Percentiles rank a stretch among this genome's conserved stretches.
These are phyloP conservation scores for Clarias laeviceps DNA, from an alignment of 2,797 vertebrate genomes.

Conservation along the genomic window DNA sequence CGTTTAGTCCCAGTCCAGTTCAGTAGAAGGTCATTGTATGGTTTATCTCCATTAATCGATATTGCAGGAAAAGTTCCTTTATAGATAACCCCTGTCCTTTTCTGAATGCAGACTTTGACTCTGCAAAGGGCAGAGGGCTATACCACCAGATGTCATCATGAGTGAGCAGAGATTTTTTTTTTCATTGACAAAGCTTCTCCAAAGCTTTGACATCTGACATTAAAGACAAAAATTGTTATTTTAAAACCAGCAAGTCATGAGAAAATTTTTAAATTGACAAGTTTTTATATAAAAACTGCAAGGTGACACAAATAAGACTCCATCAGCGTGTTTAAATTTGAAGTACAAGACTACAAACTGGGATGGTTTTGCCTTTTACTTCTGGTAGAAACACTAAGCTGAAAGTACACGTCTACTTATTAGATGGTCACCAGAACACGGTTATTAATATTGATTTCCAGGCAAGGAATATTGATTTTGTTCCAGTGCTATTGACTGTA, in stretches of 20 bases:
- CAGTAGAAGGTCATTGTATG: neutral
- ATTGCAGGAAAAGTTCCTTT: constrained; percentile 14
- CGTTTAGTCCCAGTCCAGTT: neutral
- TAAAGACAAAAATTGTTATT: constrained; percentile 54
- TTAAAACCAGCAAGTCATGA: constrained; percentile 31
- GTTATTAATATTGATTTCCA: constrained; percentile 80
- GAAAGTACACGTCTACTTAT: constrained; percentile 67
- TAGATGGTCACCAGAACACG: constrained; percentile 63
- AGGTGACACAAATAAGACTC: constrained; percentile 52
- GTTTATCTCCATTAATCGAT: constrained; percentile 4
- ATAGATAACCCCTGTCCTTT: neutral
- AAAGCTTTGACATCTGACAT: constrained; percentile 23
- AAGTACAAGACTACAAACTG: constrained; percentile 46
- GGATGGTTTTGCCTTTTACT: constrained; percentile 47
- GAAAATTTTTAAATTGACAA: constrained; percentile 8
- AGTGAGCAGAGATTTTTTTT: constrained; percentile 17
- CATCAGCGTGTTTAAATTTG: constrained; percentile 48
- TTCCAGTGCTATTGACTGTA: constrained; percentile 69
- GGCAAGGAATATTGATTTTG: constrained; percentile 70
- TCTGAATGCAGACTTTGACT: neutral
- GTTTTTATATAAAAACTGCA: constrained; percentile 47
- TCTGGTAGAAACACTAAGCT: constrained; percentile 62
- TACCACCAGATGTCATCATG: neutral
- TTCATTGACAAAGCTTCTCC: constrained; percentile 7
- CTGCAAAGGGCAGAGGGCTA: constrained; percentile 9